Evolutionary conservation across 2,113 vertebrate genomes (phyloP), one percentile per base, ranked within the genome.

Genomic region (Platycercus adscitus): DNA sequence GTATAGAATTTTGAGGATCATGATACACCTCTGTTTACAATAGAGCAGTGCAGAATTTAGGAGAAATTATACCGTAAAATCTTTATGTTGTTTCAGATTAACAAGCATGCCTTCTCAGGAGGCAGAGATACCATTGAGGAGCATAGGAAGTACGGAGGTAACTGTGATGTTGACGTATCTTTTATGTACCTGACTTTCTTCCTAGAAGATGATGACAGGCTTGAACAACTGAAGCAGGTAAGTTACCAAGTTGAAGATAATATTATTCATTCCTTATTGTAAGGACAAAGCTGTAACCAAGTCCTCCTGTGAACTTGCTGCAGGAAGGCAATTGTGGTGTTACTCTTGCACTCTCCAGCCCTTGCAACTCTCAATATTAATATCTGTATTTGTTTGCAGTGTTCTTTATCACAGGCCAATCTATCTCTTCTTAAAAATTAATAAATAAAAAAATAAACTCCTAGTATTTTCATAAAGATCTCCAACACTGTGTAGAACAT

Each of bases 121-220:
- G 99, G 99, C 20, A 99, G 98, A 96, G 99, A 99, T 96, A 99
- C 99, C 0, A 65, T 99, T 18, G 99, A 99, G 46, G 99, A 99
- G 89, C 99, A 99, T 98, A 97, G 99, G 89, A 96, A 98, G 96
- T 95, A 98, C 0, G 99, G 99, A 11, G 99, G 99, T 33, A 99
- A 99, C 96, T 98, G 99, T 46, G 99, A 99, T 0, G 98, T 99
- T 17, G 99, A 99, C 0, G 99, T 99, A 60, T 99, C 99, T 44
- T 99, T 99, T 89, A 99, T 99, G 99, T 99, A 99, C 92, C 96
- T 99, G 96, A 99, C 98, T 29, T 99, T 99, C 98, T 99, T 99
- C 98, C 98, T 99, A 10, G 99, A 99, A 65, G 99, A 99, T 41
- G 99, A 99, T 15, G 98, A 99, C 84, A 97, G 96, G 95, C 98